A percentile compares a stretch with the other conserved stretches of the same genome.
Evolutionary conservation across 2,888 invertebrate genomes (phyloP).

Genomic region (Lasioglossum leucozonium): DNA sequence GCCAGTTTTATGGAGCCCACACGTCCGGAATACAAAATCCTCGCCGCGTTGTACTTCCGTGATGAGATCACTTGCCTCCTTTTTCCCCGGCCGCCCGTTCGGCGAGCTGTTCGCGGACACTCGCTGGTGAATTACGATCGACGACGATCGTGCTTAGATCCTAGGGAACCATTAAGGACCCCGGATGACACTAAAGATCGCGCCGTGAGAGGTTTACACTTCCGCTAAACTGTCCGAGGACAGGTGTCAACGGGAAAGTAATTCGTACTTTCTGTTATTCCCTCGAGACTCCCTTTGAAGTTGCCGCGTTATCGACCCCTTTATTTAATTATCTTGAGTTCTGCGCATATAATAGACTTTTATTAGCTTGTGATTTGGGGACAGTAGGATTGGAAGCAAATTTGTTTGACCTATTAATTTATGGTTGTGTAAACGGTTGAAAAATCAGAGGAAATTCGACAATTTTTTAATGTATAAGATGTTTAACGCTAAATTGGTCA

Average conservation of each 20-base stretch:
- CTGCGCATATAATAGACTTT: background rate
- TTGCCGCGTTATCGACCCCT: background rate
- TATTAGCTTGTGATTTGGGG: background rate
- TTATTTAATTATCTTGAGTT: background rate
- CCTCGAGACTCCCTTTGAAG: background rate
- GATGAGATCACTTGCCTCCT: conserved; percentile 53
- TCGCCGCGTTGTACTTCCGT: conserved; percentile 55
- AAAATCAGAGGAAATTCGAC: background rate
- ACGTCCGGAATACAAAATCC: conserved; percentile 61
- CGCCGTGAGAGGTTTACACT: conserved; percentile 11
- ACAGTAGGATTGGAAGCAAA: background rate
- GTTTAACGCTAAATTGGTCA: no score
- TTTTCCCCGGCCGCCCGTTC: conserved; percentile 14
- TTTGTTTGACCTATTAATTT: background rate
- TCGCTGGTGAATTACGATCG: conserved; percentile 20
- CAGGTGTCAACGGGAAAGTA: conserved; percentile 3
- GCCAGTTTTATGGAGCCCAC: conserved; percentile 65
- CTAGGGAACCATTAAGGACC: conserved; percentile 16
- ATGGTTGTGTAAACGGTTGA: background rate
- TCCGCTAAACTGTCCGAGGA: background rate
- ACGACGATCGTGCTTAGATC: conserved; percentile 21
- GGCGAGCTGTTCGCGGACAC: background rate
- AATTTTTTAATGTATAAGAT: no score
- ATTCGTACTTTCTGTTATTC: background rate
- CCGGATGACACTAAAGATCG: conserved; percentile 3